phyloP scores from a whole-genome alignment of 2,797 vertebrate genomes.

The Enteromius viviparus region DNA sequence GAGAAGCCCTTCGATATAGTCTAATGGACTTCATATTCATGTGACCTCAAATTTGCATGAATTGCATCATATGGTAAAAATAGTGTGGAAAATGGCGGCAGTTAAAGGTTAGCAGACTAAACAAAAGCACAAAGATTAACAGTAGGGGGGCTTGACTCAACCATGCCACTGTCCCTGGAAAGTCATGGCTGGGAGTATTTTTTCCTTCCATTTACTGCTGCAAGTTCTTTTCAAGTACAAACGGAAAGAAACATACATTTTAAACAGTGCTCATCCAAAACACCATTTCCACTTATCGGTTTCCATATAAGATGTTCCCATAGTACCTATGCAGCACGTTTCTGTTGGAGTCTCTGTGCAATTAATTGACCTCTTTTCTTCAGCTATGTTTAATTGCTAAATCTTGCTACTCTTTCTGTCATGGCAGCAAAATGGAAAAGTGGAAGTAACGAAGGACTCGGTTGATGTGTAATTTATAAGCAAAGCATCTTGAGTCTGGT shows the following conservation, averaged over 20 bases:
- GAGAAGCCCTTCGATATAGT: neutral
- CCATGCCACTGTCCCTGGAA: conserved; percentile 1
- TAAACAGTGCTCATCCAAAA: neutral
- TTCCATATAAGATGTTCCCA: neutral
- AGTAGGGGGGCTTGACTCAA: conserved; percentile 20
- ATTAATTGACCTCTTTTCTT: conserved; percentile 35
- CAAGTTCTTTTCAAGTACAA: conserved; percentile 1
- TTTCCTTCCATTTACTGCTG: conserved; percentile 21
- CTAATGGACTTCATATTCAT: neutral
- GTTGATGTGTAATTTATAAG: conserved; percentile 71
- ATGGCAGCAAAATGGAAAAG: conserved; percentile 55
- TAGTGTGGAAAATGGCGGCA: neutral
- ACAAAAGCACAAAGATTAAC: conserved; percentile 15
- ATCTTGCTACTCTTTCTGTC: conserved; percentile 41
- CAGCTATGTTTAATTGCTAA: conserved; percentile 57
- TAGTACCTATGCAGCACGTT: neutral
- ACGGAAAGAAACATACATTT: neutral
- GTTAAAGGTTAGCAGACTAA: neutral
- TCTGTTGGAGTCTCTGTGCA: neutral
- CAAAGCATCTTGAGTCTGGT: conserved; percentile 5
- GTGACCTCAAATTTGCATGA: conserved; percentile 10
- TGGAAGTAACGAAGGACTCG: conserved; percentile 67
- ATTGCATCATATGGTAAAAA: conserved; percentile 1
- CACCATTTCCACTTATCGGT: neutral
- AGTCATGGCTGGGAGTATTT: neutral